phyloP scores from a whole-genome alignment of 2,113 vertebrate species.

The Reinhardtius hippoglossoides region DNA sequence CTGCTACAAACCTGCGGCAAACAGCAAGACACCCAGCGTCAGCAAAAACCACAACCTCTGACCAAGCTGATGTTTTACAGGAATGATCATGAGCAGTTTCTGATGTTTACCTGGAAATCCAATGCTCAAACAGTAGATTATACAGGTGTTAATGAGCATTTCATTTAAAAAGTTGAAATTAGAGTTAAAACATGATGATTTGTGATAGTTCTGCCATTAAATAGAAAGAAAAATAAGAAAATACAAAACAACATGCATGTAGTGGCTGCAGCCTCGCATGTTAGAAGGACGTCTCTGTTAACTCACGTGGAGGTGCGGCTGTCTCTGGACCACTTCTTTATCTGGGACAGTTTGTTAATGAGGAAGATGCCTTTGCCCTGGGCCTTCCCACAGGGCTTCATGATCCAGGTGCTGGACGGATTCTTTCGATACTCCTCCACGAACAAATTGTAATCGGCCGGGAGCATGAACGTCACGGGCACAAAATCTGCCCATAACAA shows the following conservation, averaged over 20 bases:
- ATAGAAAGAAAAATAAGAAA: neutral
- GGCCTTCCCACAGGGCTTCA: constrained; percentile 98
- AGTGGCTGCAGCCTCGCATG: neutral
- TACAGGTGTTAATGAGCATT: too few species aligned
- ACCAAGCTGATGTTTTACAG: neutral
- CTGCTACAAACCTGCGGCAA: constrained; percentile 88
- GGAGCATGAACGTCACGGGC: constrained; percentile 98
- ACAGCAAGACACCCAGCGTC: neutral
- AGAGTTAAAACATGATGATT: neutral
- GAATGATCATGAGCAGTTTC: too few species aligned
- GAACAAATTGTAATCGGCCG: constrained; percentile 96
- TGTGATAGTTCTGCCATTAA: neutral
- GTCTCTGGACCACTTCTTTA: constrained; percentile 98
- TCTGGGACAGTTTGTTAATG: constrained; percentile 98
- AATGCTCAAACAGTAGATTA: too few species aligned
- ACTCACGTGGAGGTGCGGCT: constrained; percentile 96
- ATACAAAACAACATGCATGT: neutral
- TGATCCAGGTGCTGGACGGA: constrained; percentile 98
- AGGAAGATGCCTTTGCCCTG: constrained; percentile 99
- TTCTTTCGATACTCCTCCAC: constrained; percentile 98
- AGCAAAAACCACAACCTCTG: constrained; percentile 4
- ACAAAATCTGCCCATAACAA: constrained; percentile 89
- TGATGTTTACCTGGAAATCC: too few species aligned
- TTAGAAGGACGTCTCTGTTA: neutral
- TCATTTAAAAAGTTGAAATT: too few species aligned